A percentile compares a stretch with the other conserved stretches of the same genome.
Evolutionary conservation across 2,113 vertebrate genomes (phyloP).

Genomic region (Ia io): DNA sequence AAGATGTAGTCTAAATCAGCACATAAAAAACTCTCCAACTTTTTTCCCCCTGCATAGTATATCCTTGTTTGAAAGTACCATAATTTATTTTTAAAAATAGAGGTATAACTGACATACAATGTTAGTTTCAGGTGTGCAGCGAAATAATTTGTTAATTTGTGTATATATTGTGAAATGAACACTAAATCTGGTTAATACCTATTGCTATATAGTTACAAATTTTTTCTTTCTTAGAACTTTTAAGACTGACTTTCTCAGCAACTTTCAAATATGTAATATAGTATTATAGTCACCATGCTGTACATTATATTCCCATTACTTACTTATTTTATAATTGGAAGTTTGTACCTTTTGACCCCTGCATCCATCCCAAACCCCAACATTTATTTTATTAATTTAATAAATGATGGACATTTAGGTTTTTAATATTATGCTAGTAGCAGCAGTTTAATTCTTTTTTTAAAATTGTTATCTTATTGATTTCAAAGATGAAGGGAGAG

Average conservation of each 20-base stretch:
- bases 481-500: too few relatives aligned
- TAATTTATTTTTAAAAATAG: not conserved
- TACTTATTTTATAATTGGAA: not conserved
- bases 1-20: not conserved
- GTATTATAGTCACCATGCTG: not conserved
- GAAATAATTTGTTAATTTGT: not conserved
- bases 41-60: not conserved
- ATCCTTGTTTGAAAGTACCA: not conserved
- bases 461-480: too few relatives aligned
- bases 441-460: not conserved
- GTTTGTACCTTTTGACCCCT: not conserved
- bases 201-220: not conserved
- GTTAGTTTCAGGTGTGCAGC: not conserved
- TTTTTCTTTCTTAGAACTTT: not conserved
- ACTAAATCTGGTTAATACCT: not conserved
- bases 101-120: not conserved
- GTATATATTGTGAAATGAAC: not conserved
- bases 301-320: not conserved
- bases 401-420: not conserved
- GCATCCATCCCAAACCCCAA: not conserved
- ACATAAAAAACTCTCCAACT: not conserved
- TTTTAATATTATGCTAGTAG: not conserved
- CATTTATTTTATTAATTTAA: not conserved
- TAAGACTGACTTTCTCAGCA: not conserved
- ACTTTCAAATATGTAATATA: not conserved